Percentiles rank a stretch among this genome's conserved stretches.
phyloP scores from a whole-genome alignment of 2,797 vertebrate species.

The Eurystomus glaucurus region DNA sequence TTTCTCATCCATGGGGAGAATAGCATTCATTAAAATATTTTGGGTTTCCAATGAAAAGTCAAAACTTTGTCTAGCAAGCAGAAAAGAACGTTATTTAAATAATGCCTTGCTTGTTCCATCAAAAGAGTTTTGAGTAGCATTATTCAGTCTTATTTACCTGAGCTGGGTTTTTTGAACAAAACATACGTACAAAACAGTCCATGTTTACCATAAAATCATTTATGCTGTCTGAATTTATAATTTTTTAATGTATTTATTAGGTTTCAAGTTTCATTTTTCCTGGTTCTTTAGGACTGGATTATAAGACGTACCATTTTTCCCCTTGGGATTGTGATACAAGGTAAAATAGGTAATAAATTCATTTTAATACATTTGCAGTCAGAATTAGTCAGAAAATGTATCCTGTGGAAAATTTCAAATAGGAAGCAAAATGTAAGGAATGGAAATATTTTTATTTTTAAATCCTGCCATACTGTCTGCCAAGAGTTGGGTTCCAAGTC shows the following conservation, averaged over 20 bases:
- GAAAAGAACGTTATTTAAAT: neutral
- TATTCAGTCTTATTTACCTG: neutral
- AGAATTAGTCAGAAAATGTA: neutral
- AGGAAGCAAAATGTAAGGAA: neutral
- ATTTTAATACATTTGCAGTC: neutral
- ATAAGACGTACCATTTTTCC: neutral
- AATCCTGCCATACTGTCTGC: neutral
- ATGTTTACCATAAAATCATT: neutral
- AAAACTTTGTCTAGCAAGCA: neutral
- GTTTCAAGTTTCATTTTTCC: neutral
- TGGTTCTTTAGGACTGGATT: neutral
- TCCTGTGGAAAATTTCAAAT: neutral
- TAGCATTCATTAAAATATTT: neutral
- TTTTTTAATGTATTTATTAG: neutral
- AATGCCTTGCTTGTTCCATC: neutral
- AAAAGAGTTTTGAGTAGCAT: neutral
- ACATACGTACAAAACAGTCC: neutral
- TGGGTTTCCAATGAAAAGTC: neutral
- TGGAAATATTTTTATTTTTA: neutral
- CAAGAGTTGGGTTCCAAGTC: neutral
- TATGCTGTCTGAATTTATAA: neutral
- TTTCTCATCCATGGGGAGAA: neutral
- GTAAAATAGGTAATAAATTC: neutral
- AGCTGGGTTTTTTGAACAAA: neutral
- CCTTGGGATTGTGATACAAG: neutral